These are phyloP conservation scores for Lasiommata megera DNA, from an alignment of 2,888 invertebrate genomes.

Conservation along the genomic window DNA sequence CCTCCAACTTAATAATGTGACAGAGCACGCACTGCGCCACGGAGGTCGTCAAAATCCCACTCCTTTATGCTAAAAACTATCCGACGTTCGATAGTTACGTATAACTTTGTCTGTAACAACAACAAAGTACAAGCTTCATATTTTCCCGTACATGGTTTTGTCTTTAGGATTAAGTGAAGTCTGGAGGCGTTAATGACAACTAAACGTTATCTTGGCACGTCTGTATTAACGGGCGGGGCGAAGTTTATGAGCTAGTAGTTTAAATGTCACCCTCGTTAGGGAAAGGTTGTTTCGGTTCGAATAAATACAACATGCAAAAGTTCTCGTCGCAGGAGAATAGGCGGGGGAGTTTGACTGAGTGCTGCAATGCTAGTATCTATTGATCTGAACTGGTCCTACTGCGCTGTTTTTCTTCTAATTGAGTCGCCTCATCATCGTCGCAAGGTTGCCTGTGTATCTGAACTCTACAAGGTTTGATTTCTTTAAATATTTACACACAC, in stretches of 20 bases:
- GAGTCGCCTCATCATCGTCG: no score
- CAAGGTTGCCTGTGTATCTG: no score
- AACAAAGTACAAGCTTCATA: constrained; percentile 4
- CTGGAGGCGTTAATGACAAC: constrained; percentile 41
- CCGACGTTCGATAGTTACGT: background rate
- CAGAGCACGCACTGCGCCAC: no score
- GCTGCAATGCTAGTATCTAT: background rate
- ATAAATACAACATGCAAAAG: constrained; percentile 17
- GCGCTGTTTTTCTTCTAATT: no score
- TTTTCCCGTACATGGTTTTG: constrained; percentile 11
- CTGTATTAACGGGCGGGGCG: constrained; percentile 34
- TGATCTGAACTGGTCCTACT: background rate
- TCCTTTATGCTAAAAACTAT: background rate
- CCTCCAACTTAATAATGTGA: no score
- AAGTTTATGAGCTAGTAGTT: constrained; percentile 44
- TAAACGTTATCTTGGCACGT: constrained; percentile 38
- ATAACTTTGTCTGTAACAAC: constrained; percentile 4
- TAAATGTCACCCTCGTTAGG: constrained; percentile 59
- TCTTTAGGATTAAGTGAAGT: constrained; percentile 16
- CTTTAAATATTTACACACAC: no score
- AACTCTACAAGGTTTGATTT: no score
- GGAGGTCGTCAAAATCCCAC: no score
- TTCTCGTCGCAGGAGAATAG: background rate
- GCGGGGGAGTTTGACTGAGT: background rate
- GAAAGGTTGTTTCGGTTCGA: constrained; percentile 37